Evolutionary conservation across 1,140 invertebrate genomes (phyloP), one percentile per base, ranked within the genome.

Genomic region (Trigoniulus corallinus): DNA sequence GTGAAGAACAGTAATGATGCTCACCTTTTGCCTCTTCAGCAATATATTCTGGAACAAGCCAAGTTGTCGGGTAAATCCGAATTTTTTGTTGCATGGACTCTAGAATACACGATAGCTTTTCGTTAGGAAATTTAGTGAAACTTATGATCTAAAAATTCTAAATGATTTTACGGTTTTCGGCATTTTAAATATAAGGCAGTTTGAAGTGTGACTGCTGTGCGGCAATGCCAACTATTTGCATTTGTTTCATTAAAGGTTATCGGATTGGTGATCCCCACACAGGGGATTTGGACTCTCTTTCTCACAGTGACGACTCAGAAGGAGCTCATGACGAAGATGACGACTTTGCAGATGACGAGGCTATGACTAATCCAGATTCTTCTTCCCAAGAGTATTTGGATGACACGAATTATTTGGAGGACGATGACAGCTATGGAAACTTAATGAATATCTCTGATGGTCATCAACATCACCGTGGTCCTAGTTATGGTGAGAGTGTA

Each of bases 1-100:
- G 47, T 58, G 34, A 74, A 75, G 57, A 72, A 75, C 67, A 56
- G 55, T 49, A 56, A 56, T 44, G 74, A 77, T 44, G 72, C 77
- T 57, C 82, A 88, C 64, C 66, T 88, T 44, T 63, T 88, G 58
- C 84, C 85, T 2, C 68, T 91, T 48, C 85, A 88, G 61, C 81
- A 88, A 64, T 89, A 88, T 61, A 84, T 91, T 47, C 72, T 89
- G 55, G 84, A 89, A 62, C 82, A 89, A 55, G 64, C 64, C 15
- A 64, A 65, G 34, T 53, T 66, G 23, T 64, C 62, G 45, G 62
- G n/a, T n/a, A n/a, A n/a, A n/a, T n/a, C n/a, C n/a, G n/a, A n/a
- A n/a, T n/a, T n/a, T n/a, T n/a, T n/a, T n/a, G n/a, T n/a, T n/a
- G n/a, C n/a, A n/a, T n/a, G n/a, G n/a, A n/a, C n/a, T n/a, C n/a